Evolutionary conservation across 2,113 vertebrate species (phyloP).

Genomic region (Rhynchomys soricoides): DNA sequence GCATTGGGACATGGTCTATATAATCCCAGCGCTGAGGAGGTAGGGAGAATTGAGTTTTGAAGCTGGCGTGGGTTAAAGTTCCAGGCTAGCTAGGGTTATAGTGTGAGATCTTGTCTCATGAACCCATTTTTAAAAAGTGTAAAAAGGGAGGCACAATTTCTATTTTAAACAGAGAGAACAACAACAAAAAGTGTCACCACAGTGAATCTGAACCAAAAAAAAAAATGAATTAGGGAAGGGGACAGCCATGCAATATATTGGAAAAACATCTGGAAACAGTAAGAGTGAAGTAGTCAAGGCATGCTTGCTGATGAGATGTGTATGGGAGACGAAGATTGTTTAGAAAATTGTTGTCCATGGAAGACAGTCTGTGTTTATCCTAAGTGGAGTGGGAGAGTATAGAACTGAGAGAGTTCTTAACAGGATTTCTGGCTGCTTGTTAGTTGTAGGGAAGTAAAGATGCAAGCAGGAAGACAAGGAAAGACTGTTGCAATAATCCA

Average conservation of each 20-base stretch:
- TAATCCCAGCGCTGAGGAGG: background rate
- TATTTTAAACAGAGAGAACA: conserved; percentile 8
- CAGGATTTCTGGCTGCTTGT: background rate
- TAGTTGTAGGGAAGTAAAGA: background rate
- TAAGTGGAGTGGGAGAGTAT: background rate
- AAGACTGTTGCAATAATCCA: conserved; percentile 14
- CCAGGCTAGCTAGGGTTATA: background rate
- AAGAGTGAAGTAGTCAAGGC: background rate
- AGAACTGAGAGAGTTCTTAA: conserved; percentile 22
- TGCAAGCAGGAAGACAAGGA: background rate
- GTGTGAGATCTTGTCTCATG: background rate
- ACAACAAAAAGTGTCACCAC: background rate
- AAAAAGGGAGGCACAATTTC: background rate
- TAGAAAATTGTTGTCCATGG: background rate
- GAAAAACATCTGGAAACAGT: background rate
- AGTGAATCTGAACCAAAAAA: conserved; percentile 10
- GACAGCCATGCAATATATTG: background rate
- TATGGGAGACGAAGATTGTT: background rate
- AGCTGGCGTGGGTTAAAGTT: background rate
- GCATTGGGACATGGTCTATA: background rate
- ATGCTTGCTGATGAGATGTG: background rate
- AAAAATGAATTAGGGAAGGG: background rate
- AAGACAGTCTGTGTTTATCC: background rate
- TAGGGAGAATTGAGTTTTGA: background rate
- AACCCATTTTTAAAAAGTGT: background rate